Evolutionary conservation across 1,140 invertebrate genomes (phyloP), one percentile per base, ranked within the genome.

Genomic region (Drosophila kanapiae): DNA sequence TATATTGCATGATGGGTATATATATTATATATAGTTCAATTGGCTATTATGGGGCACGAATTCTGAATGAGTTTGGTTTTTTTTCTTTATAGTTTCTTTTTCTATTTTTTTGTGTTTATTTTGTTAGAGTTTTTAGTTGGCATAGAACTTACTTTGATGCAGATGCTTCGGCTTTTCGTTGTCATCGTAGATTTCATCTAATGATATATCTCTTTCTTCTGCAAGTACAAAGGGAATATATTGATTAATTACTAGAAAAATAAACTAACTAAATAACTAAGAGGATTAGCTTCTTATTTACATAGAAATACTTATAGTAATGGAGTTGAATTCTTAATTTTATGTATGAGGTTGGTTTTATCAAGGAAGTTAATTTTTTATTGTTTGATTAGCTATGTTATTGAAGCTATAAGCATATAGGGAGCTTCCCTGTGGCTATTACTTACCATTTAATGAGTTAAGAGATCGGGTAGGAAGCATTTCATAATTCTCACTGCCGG

Each of bases 401-500:
- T 2, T 23, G 3, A 3, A 3, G 23, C 3, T 23, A 23, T 23
- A 23, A 23, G 23, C 23, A 23, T 23, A 23, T 23, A 23, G 23
- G 23, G 23, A n/a, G n/a, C n/a, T n/a, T n/a, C n/a, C n/a, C n/a
- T n/a, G n/a, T n/a, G n/a, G n/a, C n/a, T n/a, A 23, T 23, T 23
- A 23, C 23, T 23, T 23, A 23, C 94, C 94, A 90, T 94, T 94
- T 77, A 94, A 86, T 91, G 92, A 93, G 83, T 93, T 93, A 29
- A 93, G 77, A 78, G 92, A 93, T 84, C 92, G 78, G 61, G 93
- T 93, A 68, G 95, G 95, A 71, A 96, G 94, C 82, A 96, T 95
- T 93, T 97, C 97, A 91, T 97, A 98, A 72, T 97, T 97, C 91
- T 98, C 97, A 62, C 96, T 97, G 83, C 96, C 96, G 33, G 92